Evolutionary conservation across 1,140 invertebrate genomes (phyloP).

Genomic region (Parapsyche elsis): DNA sequence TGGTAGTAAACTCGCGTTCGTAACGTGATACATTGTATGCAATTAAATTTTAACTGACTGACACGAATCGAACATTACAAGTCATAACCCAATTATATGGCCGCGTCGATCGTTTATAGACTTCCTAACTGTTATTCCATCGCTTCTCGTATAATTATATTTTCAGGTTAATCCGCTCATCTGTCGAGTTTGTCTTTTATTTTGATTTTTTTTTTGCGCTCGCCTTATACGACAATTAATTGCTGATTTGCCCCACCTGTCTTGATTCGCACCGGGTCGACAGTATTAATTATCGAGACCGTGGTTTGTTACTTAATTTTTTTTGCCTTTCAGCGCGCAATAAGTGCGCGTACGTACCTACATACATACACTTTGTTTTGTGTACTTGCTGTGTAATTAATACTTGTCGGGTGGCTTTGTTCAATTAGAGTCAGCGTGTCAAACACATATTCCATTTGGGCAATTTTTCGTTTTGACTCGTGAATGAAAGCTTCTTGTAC

Average conservation of each 20-base stretch:
- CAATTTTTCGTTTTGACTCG: constrained; percentile 27
- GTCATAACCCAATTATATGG: constrained; percentile 26
- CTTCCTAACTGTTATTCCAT: constrained; percentile 8
- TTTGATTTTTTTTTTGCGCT: not conserved
- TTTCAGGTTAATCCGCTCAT: constrained; percentile 17
- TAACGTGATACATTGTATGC: not conserved
- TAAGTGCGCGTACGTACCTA: not conserved
- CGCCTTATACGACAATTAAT: not conserved
- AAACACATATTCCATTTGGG: constrained; percentile 12
- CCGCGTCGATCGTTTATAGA: not conserved
- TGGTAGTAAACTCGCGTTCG: not conserved
- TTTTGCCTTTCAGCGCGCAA: constrained; percentile 10
- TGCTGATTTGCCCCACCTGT: constrained; percentile 2
- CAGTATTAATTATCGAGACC: not conserved
- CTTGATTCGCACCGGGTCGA: constrained; percentile 2
- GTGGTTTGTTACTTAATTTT: not conserved
- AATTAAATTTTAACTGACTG: constrained; percentile 19
- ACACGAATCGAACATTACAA: constrained; percentile 18
- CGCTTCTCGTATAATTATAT: constrained; percentile 18
- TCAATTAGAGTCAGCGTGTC: constrained; percentile 18
- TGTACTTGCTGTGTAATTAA: not conserved
- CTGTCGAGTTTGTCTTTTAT: not conserved
- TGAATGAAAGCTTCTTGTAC: not conserved
- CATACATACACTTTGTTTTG: not conserved
- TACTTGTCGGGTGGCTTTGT: constrained; percentile 22